phyloP scores from a whole-genome alignment of 2,888 invertebrate genomes.

The Sarcophaga variegata region DNA sequence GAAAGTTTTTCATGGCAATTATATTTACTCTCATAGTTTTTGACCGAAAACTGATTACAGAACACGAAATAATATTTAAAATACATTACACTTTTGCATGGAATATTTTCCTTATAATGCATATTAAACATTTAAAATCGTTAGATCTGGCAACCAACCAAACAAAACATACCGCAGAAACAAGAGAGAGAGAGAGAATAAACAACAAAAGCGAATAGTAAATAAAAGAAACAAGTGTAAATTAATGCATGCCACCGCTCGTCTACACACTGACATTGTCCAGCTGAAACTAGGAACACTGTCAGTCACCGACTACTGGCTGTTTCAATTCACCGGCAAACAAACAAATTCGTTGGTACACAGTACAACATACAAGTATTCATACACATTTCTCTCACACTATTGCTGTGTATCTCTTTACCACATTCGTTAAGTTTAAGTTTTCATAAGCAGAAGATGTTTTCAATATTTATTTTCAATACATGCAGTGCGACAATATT shows the following conservation, averaged over 20 bases:
- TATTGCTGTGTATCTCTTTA: neutral
- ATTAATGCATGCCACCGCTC: neutral
- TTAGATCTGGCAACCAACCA: neutral
- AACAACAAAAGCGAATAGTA: neutral
- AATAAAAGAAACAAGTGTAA: neutral
- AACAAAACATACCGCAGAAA: neutral
- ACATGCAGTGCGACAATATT: constrained; percentile 6
- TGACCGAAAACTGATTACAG: too few species aligned
- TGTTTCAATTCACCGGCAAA: constrained; percentile 53
- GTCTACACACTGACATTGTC: neutral
- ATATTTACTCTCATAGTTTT: too few species aligned
- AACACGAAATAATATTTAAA: too few species aligned
- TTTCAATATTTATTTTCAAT: neutral
- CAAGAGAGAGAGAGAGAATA: neutral
- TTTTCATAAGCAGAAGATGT: constrained; percentile 17
- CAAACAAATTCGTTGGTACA: neutral
- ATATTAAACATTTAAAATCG: neutral
- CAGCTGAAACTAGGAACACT: neutral
- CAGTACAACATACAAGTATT: neutral
- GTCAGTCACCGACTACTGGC: neutral
- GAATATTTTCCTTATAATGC: neutral
- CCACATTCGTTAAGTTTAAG: too few species aligned
- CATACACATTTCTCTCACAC: neutral
- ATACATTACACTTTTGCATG: too few species aligned
- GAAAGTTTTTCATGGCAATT: too few species aligned